Evolutionary conservation across 2,797 vertebrate genomes (phyloP), one percentile per base, ranked within the genome.

Genomic region (Scolopax rusticola): DNA sequence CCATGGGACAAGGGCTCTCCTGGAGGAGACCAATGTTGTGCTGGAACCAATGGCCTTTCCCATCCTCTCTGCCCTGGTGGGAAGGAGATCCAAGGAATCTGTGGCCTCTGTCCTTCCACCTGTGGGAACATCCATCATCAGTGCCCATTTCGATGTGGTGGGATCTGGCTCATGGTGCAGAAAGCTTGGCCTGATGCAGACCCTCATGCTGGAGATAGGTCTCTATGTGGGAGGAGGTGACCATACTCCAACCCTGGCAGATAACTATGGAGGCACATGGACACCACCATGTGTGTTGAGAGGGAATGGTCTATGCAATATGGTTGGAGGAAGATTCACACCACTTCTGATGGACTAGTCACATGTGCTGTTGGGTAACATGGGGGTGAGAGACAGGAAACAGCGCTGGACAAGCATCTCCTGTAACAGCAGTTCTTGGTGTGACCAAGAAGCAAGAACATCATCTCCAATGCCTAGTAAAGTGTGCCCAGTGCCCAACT

Each of bases 241-340:
- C 30, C n/a, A 27, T 41, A 30, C 0, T 6, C 8, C 3, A 24
- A 48, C 47, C 47, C 47, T 48, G 47, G 47, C 47, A 24, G 47
- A 48, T 24, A 7, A 23, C 47, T 23, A 48, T 13, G 2, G 56
- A 75, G 25, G 14, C 25, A 74, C 33, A 33, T 9, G 16, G 38
- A 11, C 16, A 12, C 48, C 25, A 7, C 1, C 3, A 36, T 18
- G 9, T 33, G 40, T 1, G 0, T 27, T 65, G 70, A 54, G 54
- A 45, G 13, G 43, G 38, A 71, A 57, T 9, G 33, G 15, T 56
- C 48, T 3, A 6, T 9, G 32, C 16, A 15, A 18, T 0, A 0
- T 33, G 23, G 36, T 50, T 25, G 53, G 32, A 81, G 30, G 6
- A 8, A 43, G 33, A 57, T 17, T 83, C 51, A 33, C 8, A 28